Percentiles rank a stretch among this genome's conserved stretches.
Evolutionary conservation across 1,140 invertebrate genomes (phyloP).

Genomic region (Apolygus lucorum): DNA sequence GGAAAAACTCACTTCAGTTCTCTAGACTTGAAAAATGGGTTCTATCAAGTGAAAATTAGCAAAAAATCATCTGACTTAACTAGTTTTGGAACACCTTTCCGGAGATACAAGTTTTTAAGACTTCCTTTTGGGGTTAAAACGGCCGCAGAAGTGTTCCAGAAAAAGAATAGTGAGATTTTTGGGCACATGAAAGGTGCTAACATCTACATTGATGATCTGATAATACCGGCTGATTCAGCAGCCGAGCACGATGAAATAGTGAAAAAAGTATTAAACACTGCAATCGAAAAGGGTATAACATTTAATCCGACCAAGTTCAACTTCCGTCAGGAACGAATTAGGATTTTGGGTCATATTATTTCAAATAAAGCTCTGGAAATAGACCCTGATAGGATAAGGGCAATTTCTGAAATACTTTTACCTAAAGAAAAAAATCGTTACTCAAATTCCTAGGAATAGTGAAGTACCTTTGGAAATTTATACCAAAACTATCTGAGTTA

Average conservation of each 20-base stretch:
- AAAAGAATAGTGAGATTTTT: not conserved
- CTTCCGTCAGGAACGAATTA: conserved; percentile 39
- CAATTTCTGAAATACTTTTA: conserved; percentile 36
- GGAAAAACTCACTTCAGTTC: conserved; percentile 22
- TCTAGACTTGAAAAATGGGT: conserved; percentile 30
- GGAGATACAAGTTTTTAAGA: not conserved
- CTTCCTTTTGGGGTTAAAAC: too few species aligned
- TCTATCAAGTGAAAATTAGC: conserved; percentile 25
- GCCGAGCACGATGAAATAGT: conserved; percentile 34
- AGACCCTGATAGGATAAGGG: conserved; percentile 38
- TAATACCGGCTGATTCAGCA: conserved; percentile 31
- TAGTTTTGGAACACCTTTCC: not conserved
- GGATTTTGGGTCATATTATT: conserved; percentile 38
- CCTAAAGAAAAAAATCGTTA: conserved; percentile 37
- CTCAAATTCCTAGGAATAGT: conserved; percentile 38
- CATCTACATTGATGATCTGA: conserved; percentile 39
- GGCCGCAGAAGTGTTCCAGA: not conserved
- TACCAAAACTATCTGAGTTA: conserved; percentile 39
- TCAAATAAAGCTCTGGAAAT: conserved; percentile 36
- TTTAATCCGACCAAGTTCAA: conserved; percentile 38
- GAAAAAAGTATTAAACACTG: conserved; percentile 34
- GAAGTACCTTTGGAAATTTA: conserved; percentile 38
- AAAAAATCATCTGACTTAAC: not conserved
- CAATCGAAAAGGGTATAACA: too few species aligned
- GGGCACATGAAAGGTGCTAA: conserved; percentile 25